Percentiles rank a stretch among this genome's conserved stretches.
phyloP scores from a whole-genome alignment of 2,888 invertebrate species.

The Masnerella sp. region DNA sequence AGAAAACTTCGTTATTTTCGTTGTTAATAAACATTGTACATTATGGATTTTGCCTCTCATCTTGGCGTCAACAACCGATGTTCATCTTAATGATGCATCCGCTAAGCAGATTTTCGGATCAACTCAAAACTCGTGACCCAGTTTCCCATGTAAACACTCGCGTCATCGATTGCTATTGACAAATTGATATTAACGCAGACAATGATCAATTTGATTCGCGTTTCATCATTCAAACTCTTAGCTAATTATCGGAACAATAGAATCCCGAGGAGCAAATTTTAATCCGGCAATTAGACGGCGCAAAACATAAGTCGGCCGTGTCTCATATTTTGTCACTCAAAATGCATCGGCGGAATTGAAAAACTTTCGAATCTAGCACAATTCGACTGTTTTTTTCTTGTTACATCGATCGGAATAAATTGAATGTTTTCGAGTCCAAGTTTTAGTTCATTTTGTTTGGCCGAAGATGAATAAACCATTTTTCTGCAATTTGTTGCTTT shows the following conservation, averaged over 20 bases:
- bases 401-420: slow-evolving; percentile 11
- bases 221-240: slow-evolving; percentile 13
- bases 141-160: slow-evolving; percentile 27
- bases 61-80: slow-evolving; percentile 8
- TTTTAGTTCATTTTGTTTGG: slow-evolving; percentile 12
- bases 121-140: slow-evolving; percentile 34
- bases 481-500: slow-evolving; percentile 8
- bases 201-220: slow-evolving; percentile 21
- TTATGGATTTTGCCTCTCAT: neutral
- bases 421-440: slow-evolving; percentile 13
- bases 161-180: slow-evolving; percentile 30
- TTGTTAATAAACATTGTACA: no score
- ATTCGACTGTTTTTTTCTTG: slow-evolving; percentile 7
- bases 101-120: slow-evolving; percentile 19
- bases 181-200: slow-evolving; percentile 39
- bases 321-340: neutral
- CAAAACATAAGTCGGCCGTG: no score
- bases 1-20: neutral
- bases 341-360: slow-evolving; percentile 1
- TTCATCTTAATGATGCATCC: slow-evolving; percentile 10
- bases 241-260: no score
- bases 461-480: slow-evolving; percentile 16
- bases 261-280: no score
- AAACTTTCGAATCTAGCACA: slow-evolving; percentile 5
- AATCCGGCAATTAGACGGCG: no score